Conservation (phyloP, 1,140 invertebrate genomes). For the Cyclargus thomasi region DNA sequence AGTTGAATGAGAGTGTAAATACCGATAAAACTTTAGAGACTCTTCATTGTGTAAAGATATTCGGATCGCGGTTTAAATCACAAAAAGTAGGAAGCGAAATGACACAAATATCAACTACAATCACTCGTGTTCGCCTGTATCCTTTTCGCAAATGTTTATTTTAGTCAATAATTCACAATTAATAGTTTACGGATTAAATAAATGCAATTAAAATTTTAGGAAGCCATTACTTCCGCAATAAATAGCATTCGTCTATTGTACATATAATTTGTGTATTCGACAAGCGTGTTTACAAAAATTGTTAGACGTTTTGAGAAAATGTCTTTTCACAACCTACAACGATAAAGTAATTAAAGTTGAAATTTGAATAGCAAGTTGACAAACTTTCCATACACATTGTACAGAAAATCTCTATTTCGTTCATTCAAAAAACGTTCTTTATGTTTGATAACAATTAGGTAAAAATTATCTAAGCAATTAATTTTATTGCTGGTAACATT, state of each 20-base stretch:
- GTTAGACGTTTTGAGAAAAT: constrained; percentile 54
- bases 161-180: constrained; percentile 37
- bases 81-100: constrained; percentile 47
- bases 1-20: background rate
- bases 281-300: constrained; percentile 76
- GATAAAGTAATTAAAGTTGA: constrained; percentile 37
- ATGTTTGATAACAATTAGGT: constrained; percentile 35
- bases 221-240: constrained; percentile 76
- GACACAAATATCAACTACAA: constrained; percentile 46
- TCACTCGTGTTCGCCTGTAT: constrained; percentile 34
- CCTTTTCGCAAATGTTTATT: constrained; percentile 31
- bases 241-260: constrained; percentile 71
- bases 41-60: constrained; percentile 47
- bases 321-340: constrained; percentile 39
- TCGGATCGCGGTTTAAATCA: constrained; percentile 46
- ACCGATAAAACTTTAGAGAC: constrained; percentile 17
- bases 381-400: constrained; percentile 30
- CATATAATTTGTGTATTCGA: constrained; percentile 71
- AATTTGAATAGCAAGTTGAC: constrained; percentile 43
- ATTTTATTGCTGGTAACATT: constrained; percentile 67
- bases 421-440: constrained; percentile 60
- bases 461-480: constrained; percentile 46
- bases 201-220: constrained; percentile 71
- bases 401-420: constrained; percentile 27
- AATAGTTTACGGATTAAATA: constrained; percentile 46